Conservation (phyloP, 2,113 vertebrate genomes). For the Procavia capensis region DNA sequence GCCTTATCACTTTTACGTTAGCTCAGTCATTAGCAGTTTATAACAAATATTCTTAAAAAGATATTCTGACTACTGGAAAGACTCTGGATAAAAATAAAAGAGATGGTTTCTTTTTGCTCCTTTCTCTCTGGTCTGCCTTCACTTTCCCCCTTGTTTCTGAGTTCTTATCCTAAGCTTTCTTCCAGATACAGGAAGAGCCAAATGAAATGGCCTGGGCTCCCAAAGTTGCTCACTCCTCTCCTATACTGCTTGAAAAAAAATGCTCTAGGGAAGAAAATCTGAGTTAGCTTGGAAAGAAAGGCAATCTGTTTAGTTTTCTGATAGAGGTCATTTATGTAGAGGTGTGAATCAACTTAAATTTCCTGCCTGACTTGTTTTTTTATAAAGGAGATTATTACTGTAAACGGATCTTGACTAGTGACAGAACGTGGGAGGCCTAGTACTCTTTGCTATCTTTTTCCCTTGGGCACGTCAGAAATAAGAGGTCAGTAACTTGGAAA, state of each 20-base stretch:
- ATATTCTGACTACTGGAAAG: constrained; percentile 26
- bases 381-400: constrained; percentile 37
- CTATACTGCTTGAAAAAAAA: neutral
- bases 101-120: neutral
- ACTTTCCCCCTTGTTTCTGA: neutral
- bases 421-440: neutral
- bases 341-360: constrained; percentile 58
- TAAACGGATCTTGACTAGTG: constrained; percentile 48
- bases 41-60: neutral
- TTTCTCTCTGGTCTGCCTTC: neutral
- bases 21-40: neutral
- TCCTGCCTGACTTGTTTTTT: constrained; percentile 55
- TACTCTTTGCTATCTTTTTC: constrained; percentile 39
- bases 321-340: constrained; percentile 58
- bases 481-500: constrained; percentile 45
- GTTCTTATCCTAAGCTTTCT: neutral
- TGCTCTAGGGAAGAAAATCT: neutral
- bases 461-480: neutral
- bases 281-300: constrained; percentile 51
- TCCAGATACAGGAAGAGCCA: neutral
- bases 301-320: constrained; percentile 65
- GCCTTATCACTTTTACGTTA: constrained; percentile 45
- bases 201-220: neutral
- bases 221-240: constrained; percentile 25
- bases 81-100: neutral